These are phyloP conservation scores for Stenichneumon culpator DNA, from an alignment of 2,888 invertebrate species.

Conservation along the genomic window DNA sequence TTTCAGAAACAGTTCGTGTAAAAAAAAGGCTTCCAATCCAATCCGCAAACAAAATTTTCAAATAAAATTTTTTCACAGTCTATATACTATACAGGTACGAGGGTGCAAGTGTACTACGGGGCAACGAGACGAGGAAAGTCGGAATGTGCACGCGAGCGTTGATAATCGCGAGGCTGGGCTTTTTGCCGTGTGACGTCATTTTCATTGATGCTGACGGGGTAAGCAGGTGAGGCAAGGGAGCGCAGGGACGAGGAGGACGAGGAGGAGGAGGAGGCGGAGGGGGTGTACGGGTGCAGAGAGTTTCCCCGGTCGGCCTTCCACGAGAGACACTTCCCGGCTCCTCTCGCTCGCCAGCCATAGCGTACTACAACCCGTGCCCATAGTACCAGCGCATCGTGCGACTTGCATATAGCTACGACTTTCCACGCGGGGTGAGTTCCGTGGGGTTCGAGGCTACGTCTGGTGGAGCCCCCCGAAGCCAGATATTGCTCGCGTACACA, in stretches of 20 bases:
- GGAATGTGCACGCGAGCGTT: conserved; percentile 74
- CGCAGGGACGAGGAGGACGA: conserved; percentile 80
- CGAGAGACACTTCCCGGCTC: conserved; percentile 57
- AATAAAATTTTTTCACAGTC: too few relatives aligned
- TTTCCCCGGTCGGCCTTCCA: conserved; percentile 58
- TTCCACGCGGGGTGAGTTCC: conserved; percentile 37
- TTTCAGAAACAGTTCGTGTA: too few relatives aligned
- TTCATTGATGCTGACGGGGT: conserved; percentile 86
- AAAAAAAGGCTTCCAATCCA: too few relatives aligned
- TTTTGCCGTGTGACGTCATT: conserved; percentile 86
- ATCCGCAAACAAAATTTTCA: too few relatives aligned
- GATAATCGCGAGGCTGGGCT: conserved; percentile 82
- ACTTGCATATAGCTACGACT: neutral
- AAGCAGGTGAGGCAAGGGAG: conserved; percentile 74
- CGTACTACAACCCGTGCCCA: conserved; percentile 54
- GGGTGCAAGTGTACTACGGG: too few relatives aligned
- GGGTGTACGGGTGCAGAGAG: conserved; percentile 25
- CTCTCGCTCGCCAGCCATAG: conserved; percentile 8
- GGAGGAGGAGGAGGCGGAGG: conserved; percentile 9
- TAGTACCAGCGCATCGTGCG: conserved; percentile 38
- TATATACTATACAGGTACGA: too few relatives aligned
- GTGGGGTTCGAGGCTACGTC: conserved; percentile 31
- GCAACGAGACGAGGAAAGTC: conserved; percentile 40
- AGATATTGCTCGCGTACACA: conserved; percentile 34
- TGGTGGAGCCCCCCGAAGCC: conserved; percentile 7